phyloP scores from a whole-genome alignment of 2,113 vertebrate genomes.

The Cephalopterus ornatus region DNA sequence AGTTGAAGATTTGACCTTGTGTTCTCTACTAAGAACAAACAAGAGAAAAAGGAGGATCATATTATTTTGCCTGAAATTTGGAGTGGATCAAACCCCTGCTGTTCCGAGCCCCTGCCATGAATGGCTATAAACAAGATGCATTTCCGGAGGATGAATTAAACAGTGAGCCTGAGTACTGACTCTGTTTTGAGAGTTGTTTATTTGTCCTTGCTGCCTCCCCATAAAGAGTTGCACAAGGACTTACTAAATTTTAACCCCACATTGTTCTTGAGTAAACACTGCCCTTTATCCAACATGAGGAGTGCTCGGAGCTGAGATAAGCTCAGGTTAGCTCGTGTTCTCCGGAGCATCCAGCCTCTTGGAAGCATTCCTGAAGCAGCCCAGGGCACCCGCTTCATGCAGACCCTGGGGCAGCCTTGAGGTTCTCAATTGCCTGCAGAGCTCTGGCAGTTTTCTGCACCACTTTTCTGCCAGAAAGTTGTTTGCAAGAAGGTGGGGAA shows the following conservation, averaged over 20 bases:
- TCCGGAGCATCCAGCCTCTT: not conserved
- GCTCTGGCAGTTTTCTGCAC: not conserved
- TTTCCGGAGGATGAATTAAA: slow-evolving; percentile 24
- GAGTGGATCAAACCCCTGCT: slow-evolving; percentile 38
- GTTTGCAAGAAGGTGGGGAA: not conserved
- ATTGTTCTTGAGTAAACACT: slow-evolving; percentile 26
- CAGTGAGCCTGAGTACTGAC: not conserved
- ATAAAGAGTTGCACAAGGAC: slow-evolving; percentile 40
- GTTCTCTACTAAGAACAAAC: slow-evolving; percentile 36
- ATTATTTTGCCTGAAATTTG: slow-evolving; percentile 25
- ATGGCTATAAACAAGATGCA: slow-evolving; percentile 11
- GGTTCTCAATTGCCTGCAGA: not conserved
- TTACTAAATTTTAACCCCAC: slow-evolving; percentile 39
- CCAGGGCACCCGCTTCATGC: not conserved
- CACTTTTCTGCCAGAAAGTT: not conserved
- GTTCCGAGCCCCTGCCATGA: not conserved
- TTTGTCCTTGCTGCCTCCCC: slow-evolving; percentile 41
- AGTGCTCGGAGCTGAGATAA: not conserved
- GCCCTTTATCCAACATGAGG: accelerated
- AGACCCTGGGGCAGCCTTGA: not conserved
- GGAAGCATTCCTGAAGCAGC: not conserved
- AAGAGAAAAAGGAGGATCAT: not conserved
- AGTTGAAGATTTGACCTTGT: slow-evolving; percentile 32
- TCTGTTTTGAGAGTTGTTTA: slow-evolving; percentile 34
- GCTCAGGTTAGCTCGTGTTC: not conserved